Conservation (phyloP, 2,888 invertebrate species). For the Galeruca laticollis region DNA sequence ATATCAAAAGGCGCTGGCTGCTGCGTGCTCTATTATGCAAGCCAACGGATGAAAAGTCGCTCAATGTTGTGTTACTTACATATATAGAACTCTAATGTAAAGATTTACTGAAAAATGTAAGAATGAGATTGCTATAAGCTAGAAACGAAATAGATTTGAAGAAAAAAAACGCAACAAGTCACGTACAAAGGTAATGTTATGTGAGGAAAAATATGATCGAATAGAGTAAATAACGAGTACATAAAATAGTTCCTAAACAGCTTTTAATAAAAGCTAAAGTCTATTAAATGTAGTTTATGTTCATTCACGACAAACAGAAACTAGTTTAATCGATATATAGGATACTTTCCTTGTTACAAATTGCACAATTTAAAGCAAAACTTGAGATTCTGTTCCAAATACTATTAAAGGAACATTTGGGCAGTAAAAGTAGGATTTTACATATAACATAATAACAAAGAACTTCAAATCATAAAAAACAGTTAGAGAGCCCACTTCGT, state of each 20-base stretch:
- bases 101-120: conserved; percentile 26
- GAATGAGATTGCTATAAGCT: conserved; percentile 6
- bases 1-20: conserved; percentile 44
- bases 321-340: too few species aligned
- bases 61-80: conserved; percentile 20
- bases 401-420: too few species aligned
- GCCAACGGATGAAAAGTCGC: conserved; percentile 39
- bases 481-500: too few species aligned
- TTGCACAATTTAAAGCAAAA: too few species aligned
- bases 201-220: neutral
- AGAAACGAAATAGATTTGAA: conserved; percentile 2
- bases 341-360: too few species aligned
- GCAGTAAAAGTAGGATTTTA: too few species aligned
- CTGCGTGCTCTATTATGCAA: conserved; percentile 36
- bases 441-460: too few species aligned
- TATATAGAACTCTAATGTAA: conserved; percentile 24
- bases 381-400: too few species aligned
- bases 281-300: too few species aligned
- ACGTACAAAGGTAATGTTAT: neutral
- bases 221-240: neutral
- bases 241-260: neutral
- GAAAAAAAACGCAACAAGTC: conserved; percentile 2
- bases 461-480: too few species aligned
- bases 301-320: too few species aligned
- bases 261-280: too few species aligned